Base-by-base conservation (phyloP, 2,888 invertebrate genomes). In the Elysia crispata region DNA sequence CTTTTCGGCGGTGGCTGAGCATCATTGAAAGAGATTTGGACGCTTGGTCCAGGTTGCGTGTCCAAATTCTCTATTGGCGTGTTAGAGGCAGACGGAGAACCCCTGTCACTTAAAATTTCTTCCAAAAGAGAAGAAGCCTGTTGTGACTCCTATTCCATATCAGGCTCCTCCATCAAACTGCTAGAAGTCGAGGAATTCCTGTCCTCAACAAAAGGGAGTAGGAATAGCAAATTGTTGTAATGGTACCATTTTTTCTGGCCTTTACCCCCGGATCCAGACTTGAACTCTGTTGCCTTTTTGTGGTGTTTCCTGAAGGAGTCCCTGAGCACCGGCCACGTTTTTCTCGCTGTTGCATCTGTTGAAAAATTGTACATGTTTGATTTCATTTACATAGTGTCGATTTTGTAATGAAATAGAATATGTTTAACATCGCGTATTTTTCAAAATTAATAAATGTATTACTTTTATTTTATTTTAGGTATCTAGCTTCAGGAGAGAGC, bases 401-500 rank as follows among this genome's bases (percentile, higher is more conserved):
- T 41, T 6, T 41, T 3, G 41, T 41, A 11, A 41, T 41, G 11
- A 41, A 41, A 41, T 41, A 41, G 11, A 41, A 41, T 41, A 41
- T 41, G 41, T 41, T 41, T 41, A 41, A 41, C 3, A 41, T 6
- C 3, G 11, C 41, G 3, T 41, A 41, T 41, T 11, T 3, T 3
- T 6, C 5, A 41, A 41, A 41, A 41, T 11, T 41, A 41, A 41
- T 41, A 41, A 41, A 41, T 41, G 41, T 41, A 41, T 41, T 41
- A 41, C 11, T 41, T 41, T 11, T 41, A n/a, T n/a, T 11, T 41
- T 11, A 3, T 41, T 41, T 41, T 23, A 20, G 70, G 70, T 41
- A 70, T 33, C 70, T 70, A 33, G 41, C 70, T 70, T 70, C 70
- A 41, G 41, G 41, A 70, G 70, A 70, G n/a, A 70, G 41, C 41